Base-by-base conservation (phyloP, 2,888 invertebrate species). In the Strigamia crassipes region DNA sequence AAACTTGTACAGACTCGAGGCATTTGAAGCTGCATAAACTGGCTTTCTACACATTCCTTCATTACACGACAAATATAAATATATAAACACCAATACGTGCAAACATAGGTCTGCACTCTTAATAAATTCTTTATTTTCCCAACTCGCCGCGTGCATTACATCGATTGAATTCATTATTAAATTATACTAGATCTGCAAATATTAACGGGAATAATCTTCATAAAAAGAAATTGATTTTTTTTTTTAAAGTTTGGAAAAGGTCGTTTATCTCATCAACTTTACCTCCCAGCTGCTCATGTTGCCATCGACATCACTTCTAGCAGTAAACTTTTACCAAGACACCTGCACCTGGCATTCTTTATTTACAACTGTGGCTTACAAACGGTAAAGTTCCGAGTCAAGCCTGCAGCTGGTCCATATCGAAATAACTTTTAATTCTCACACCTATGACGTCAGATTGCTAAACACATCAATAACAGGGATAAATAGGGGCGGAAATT, bases 401-500 rank as follows among this genome's bases (percentile, higher is more conserved):
- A 31, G 73, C 73, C 38, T 73, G 6, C 73, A 73, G 73, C 73
- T 73, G 73, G 27, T 73, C 73, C 73, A 23, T 73, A 73, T 27
- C 73, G 73, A 73, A 73, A 73, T 73, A 73, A 73, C 23, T 13
- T 73, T 73, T 73, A 23, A 73, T 73, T 27, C 73, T 73, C 23
- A 31, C 31, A 73, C 23, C 31, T 31, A 31, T 2, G 23, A 13
- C 12, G 27, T 61, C 4, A 18, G 56, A 6, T 56, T 2, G 56
- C 56, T 73, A 27, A 73, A 31, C 73, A 73, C 73, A 73, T 73
- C 73, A 73, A 73, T 73, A 73, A 27, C 31, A 15, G 73, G 73
- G 73, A 73, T 73, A 73, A 73, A 73, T 73, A 73, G 27, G 2
- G 31, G 31, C 73, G 73, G 73, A 73, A 73, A 73, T 73, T 73